Conservation (phyloP, 2,888 invertebrate species). For the Trissolcus brochymenae region DNA sequence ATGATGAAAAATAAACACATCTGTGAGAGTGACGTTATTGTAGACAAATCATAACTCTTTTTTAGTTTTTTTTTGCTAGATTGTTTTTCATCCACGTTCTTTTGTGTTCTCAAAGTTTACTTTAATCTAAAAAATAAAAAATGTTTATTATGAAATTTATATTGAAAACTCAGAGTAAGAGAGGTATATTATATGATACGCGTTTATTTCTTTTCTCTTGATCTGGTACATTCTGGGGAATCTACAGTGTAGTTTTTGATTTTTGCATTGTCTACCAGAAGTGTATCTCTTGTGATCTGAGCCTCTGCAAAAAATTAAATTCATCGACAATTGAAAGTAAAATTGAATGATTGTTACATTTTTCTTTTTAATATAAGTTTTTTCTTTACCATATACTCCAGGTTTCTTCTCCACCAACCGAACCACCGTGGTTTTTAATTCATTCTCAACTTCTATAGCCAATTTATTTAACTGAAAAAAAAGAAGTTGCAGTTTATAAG, state of each 20-base stretch:
- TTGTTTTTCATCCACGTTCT: too few relatives aligned
- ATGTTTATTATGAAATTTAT: too few relatives aligned
- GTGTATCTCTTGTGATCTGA: slow-evolving; percentile 80
- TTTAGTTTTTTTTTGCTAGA: background rate
- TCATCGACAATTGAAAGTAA: background rate
- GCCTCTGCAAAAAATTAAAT: slow-evolving; percentile 77
- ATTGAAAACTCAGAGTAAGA: too few relatives aligned
- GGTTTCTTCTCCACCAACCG: slow-evolving; percentile 84
- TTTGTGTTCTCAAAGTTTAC: too few relatives aligned
- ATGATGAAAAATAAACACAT: slow-evolving; percentile 74
- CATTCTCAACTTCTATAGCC: slow-evolving; percentile 83
- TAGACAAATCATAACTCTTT: background rate
- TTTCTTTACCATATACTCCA: slow-evolving; percentile 80
- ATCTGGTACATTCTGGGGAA: slow-evolving; percentile 28
- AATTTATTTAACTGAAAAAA: slow-evolving; percentile 81
- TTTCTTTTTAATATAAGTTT: background rate
- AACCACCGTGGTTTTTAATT: slow-evolving; percentile 84
- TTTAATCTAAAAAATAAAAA: too few relatives aligned
- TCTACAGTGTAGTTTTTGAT: slow-evolving; percentile 63
- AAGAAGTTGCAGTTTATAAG: slow-evolving; percentile 19
- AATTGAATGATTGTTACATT: background rate
- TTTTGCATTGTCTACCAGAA: slow-evolving; percentile 80
- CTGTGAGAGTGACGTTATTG: slow-evolving; percentile 66
- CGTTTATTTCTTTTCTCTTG: slow-evolving; percentile 30
- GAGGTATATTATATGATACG: too few relatives aligned